Evolutionary conservation across 92 coral and sea anemone species (phyloP).

Genomic region (Isaurus tuberculatus): DNA sequence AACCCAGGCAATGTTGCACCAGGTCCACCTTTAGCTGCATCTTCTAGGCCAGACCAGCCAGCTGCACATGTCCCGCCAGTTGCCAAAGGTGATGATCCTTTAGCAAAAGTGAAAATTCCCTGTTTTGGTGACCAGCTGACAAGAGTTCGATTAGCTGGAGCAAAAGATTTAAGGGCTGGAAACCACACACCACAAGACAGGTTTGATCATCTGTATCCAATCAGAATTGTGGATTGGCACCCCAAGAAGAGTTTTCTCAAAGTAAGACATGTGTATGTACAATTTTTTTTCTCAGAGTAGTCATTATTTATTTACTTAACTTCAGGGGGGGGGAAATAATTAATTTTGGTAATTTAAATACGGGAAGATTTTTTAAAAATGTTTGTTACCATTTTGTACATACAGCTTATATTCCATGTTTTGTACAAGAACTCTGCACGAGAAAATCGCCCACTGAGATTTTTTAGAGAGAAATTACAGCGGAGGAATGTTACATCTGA

Average conservation of each 20-base stretch:
- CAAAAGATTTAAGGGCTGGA: constrained; percentile 65
- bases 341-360: constrained; percentile 13
- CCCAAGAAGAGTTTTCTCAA: constrained; percentile 68
- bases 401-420: constrained; percentile 46
- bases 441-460: constrained; percentile 56
- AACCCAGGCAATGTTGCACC: constrained; percentile 52
- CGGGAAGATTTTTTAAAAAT: constrained; percentile 7
- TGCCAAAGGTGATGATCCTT: constrained; percentile 61
- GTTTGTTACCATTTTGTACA: constrained; percentile 22
- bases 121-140: constrained; percentile 78
- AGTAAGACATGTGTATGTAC: constrained; percentile 41
- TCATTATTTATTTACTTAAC: constrained; percentile 6
- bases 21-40: constrained; percentile 56
- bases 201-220: constrained; percentile 67
- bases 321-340: constrained; percentile 13
- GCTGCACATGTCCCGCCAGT: constrained; percentile 60
- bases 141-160: constrained; percentile 72
- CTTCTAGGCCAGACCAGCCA: constrained; percentile 74
- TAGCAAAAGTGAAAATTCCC: constrained; percentile 60
- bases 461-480: constrained; percentile 60
- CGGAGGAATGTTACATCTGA: constrained; percentile 57
- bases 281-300: not conserved
- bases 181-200: constrained; percentile 67
- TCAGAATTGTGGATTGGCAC: constrained; percentile 77
- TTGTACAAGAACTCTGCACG: constrained; percentile 53